Percentiles rank a stretch among this genome's conserved stretches.
phyloP scores from a whole-genome alignment of 2,113 vertebrate genomes.

The Maccullochella peelii region DNA sequence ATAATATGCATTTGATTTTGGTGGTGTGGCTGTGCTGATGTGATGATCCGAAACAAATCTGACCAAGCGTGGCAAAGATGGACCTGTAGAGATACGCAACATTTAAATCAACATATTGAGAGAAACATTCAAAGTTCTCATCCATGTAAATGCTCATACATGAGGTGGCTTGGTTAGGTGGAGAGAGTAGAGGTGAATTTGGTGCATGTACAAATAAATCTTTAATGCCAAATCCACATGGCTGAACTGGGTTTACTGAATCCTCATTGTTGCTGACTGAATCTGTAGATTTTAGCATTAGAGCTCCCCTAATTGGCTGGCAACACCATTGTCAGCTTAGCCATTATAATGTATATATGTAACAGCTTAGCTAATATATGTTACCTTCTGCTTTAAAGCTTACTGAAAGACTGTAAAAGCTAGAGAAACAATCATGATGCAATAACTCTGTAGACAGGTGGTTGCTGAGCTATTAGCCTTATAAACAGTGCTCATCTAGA shows the following conservation, averaged over 20 bases:
- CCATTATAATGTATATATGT: background rate
- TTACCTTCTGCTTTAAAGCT: background rate
- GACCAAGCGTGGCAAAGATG: too few relatives aligned
- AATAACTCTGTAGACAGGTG: background rate
- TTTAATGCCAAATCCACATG: background rate
- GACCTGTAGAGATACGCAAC: constrained; percentile 1
- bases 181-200: too few relatives aligned
- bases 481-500: background rate
- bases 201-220: background rate
- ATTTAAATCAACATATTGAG: background rate
- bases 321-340: background rate
- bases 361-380: background rate
- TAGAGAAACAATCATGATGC: background rate
- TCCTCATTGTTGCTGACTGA: background rate
- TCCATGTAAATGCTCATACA: background rate
- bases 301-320: background rate
- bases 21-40: constrained; percentile 9
- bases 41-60: constrained; percentile 18
- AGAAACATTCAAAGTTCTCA: background rate
- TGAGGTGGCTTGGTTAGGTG: background rate
- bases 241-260: background rate
- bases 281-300: background rate
- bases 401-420: background rate
- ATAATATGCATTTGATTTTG: background rate
- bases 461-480: background rate